Conservation (phyloP, 1,140 invertebrate genomes). For the Neotoxoptera formosana region DNA sequence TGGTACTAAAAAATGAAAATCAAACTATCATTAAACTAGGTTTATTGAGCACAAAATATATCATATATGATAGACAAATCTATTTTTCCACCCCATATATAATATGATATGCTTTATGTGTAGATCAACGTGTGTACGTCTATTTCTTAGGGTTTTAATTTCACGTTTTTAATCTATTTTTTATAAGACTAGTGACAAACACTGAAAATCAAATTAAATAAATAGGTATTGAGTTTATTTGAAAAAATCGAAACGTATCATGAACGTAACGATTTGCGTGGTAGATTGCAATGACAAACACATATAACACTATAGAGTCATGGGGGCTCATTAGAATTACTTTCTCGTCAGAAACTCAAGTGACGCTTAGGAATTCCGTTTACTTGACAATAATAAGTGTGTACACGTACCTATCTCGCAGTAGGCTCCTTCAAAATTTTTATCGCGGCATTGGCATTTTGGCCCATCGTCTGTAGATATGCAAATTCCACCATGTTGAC, state of each 20-base stretch:
- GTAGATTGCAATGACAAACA: background rate
- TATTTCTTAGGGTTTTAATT: no score
- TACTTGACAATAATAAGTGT: background rate
- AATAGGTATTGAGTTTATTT: no score
- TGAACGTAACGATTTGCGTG: background rate
- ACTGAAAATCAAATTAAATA: no score
- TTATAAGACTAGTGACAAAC: no score
- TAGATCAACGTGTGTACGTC: no score
- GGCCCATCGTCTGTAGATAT: constrained; percentile 92
- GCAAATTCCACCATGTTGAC: constrained; percentile 92
- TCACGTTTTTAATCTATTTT: no score
- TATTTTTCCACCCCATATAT: no score
- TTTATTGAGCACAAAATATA: no score
- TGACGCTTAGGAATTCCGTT: background rate
- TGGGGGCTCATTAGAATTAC: background rate
- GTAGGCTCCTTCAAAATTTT: constrained; percentile 89
- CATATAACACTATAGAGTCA: background rate
- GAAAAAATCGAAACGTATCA: background rate
- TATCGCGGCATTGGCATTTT: constrained; percentile 89
- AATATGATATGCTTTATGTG: no score
- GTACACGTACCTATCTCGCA: constrained; percentile 87
- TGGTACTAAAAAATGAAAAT: no score
- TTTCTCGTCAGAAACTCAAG: background rate
- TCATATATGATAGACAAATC: no score
- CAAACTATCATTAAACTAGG: no score